These are phyloP conservation scores for Gymnarchus niloticus DNA, from an alignment of 2,113 vertebrate species.

Conservation along the genomic window DNA sequence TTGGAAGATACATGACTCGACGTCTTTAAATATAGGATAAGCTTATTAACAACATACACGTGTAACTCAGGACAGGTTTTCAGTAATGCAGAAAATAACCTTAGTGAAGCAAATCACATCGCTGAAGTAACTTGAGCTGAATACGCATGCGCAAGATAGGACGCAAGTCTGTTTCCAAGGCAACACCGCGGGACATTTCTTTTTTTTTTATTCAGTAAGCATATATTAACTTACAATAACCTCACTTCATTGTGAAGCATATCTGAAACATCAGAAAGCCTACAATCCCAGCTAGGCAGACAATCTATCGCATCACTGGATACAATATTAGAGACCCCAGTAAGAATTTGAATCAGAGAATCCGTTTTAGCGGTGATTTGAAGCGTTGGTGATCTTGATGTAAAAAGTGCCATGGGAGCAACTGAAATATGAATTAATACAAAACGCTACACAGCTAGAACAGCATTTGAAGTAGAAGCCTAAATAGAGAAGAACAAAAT, in stretches of 20 bases:
- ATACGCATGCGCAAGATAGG: not conserved
- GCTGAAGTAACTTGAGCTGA: not conserved
- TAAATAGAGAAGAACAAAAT: not conserved
- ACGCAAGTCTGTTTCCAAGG: slow-evolving; percentile 2
- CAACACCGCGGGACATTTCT: not conserved
- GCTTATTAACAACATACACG: not conserved
- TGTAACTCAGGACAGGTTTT: not conserved
- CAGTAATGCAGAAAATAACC: not conserved
- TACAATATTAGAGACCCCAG: too few species aligned
- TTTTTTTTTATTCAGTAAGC: not conserved
- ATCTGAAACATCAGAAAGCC: not conserved
- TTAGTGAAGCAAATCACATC: not conserved
- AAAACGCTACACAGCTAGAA: not conserved
- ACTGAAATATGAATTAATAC: not conserved
- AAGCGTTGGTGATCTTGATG: not conserved
- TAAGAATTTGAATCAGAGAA: not conserved
- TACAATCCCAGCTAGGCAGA: not conserved
- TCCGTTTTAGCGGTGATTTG: not conserved
- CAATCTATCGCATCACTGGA: too few species aligned
- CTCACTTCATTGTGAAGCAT: not conserved
- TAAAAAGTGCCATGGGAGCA: not conserved
- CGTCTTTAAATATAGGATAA: not conserved
- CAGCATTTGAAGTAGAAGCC: not conserved
- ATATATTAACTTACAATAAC: not conserved
- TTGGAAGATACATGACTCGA: not conserved